Evolutionary conservation across 2,797 vertebrate species (phyloP), one percentile per base, ranked within the genome.

Genomic region (Coluber constrictor): DNA sequence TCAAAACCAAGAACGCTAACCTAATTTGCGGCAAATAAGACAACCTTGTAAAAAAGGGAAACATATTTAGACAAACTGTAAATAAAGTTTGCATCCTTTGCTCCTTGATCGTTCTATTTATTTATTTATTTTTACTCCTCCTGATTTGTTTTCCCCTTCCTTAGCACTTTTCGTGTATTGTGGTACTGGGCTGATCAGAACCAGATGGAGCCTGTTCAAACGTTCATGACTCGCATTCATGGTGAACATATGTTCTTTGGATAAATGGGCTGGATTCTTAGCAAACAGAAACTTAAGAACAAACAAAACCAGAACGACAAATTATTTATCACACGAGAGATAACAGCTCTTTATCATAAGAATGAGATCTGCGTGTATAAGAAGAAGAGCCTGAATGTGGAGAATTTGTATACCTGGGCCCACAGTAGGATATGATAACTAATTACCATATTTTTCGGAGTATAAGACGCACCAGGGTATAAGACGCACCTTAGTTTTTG

Each of bases 171-270:
- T 95, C 92, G 94, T 96, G 95, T 95, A 96, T 95, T 94, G 94
- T 94, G 94, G 93, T 95, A 89, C 91, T 89, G 94, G 94, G 95
- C 94, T 96, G 95, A 97, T 96, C 95, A 94, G 70, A 94, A 94
- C 95, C 96, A 97, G 96, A 96, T 95, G 95, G 96, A 96, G 93
- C 94, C 92, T 93, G 95, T 96, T 97, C 96, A 96, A 96, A 95
- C 91, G 96, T 95, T 96, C 96, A 96, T 94, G 96, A 96, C 95
- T 96, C 94, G 90, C 93, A 96, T 94, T 97, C 96, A 95, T 96
- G 95, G 95, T 0, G 0, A 97, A 79, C 95, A 95, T 95, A 96
- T 96, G 95, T 88, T 97, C 94, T 93, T 94, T 94, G 70, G 95
- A 95, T 97, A 97, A 96, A 96, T 96, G 95, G 97, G 94, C 93